Evolutionary conservation across 2,888 invertebrate genomes (phyloP), one percentile per base, ranked within the genome.

Genomic region (Pegoplata infirma): DNA sequence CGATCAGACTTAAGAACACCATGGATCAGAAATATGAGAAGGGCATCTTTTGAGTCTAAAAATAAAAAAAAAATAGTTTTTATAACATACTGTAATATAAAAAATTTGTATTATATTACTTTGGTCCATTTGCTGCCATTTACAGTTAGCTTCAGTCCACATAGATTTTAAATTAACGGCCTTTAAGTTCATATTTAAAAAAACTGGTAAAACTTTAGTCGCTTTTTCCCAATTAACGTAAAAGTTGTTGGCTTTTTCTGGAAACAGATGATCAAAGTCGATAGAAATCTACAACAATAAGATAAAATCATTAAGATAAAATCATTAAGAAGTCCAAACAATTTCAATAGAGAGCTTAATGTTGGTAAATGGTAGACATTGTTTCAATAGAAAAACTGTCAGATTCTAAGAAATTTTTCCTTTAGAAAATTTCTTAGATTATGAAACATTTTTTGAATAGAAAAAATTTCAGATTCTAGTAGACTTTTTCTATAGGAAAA

Each of bases 31-130:
- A 5, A 53, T 53, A 53, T 53, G 12, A 53, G 28, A 53, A 53
- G n/a, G 0, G 36, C 56, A 19, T 55, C 44, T 55, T 67, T 55
- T 55, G 40, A 55, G 25, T 44, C 66, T 67, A 19, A 55, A 67
- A 55, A 17, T 5, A 55, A 10, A 17, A 44, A 14, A 23, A 14
- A 36, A 6, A n/a, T n/a, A n/a, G 23, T 1, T 6, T 36, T 17
- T 17, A 19, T 6, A 19, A 3, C 32, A 36, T 12, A 2, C 2
- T 56, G 12, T 36, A 17, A 19, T 36, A 36, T 12, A 16, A 36
- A 36, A 56, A n/a, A n/a, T n/a, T n/a, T n/a, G n/a, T n/a, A n/a
- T n/a, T n/a, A n/a, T n/a, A n/a, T n/a, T n/a, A n/a, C 32, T 56
- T 56, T 56, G 56, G 14, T 56, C 17, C 12, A 56, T 19, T 5